Evolutionary conservation across 1,140 invertebrate genomes (phyloP).

Genomic region (Bombus breviceps): DNA sequence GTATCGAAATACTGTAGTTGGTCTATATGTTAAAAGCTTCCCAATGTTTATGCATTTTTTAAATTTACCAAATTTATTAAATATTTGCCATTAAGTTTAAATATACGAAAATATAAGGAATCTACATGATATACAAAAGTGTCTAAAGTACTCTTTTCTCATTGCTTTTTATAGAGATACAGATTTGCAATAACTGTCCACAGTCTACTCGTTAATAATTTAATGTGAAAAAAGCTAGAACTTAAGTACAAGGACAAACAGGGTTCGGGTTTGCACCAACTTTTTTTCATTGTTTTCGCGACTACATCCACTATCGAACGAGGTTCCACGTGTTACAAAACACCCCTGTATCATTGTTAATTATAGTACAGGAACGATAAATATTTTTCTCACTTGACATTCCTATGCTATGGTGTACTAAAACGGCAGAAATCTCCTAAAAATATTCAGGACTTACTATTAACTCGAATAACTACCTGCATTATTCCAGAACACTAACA

Average conservation of each 20-base stretch:
- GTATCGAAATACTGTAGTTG: neutral
- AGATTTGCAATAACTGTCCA: neutral
- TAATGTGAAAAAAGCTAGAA: neutral
- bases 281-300: neutral
- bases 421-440: neutral
- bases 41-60: neutral
- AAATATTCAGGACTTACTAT: neutral
- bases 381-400: neutral
- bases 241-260: neutral
- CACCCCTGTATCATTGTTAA: neutral
- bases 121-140: no score
- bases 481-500: neutral
- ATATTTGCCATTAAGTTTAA: neutral
- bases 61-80: neutral
- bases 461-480: neutral
- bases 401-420: neutral
- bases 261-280: neutral
- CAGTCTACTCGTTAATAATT: neutral
- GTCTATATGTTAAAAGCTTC: neutral
- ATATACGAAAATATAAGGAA: no score
- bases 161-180: neutral
- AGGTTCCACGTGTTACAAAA: neutral
- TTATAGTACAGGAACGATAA: conserved; percentile 7
- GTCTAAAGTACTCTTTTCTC: no score
- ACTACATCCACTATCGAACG: neutral